These are phyloP conservation scores for Fringilla coelebs DNA, from an alignment of 2,797 vertebrate species.

Conservation along the genomic window DNA sequence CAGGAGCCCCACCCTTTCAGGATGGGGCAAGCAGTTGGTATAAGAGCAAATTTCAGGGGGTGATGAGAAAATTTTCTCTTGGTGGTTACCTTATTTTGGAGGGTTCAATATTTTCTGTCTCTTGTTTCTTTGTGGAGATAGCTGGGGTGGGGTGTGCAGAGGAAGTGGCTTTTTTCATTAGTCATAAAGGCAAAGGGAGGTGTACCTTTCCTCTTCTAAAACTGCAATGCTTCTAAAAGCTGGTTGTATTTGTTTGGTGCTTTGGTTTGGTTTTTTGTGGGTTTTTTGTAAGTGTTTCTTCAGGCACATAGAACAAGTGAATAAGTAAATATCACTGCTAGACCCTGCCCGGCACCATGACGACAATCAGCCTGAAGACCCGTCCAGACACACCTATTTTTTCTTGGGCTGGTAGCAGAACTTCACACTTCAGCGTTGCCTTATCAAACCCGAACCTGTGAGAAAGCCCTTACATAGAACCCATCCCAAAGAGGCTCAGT, in stretches of 20 bases:
- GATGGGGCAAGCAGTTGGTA: background rate
- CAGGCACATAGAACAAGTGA: background rate
- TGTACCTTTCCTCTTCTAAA: slow-evolving; percentile 9
- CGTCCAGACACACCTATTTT: background rate
- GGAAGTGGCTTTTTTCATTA: background rate
- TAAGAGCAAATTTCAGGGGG: background rate
- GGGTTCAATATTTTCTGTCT: background rate
- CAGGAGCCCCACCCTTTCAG: background rate
- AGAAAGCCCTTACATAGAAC: background rate
- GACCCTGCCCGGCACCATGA: background rate
- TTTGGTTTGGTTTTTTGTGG: background rate
- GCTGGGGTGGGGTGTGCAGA: background rate
- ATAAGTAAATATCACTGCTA: background rate
- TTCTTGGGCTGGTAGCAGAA: background rate
- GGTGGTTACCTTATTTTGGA: background rate
- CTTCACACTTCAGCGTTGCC: background rate
- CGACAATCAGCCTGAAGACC: background rate
- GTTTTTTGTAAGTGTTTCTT: background rate
- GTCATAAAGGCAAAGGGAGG: background rate
- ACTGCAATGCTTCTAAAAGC: background rate
- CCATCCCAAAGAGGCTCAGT: background rate
- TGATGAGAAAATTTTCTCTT: background rate
- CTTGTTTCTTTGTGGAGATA: background rate
- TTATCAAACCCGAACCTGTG: background rate
- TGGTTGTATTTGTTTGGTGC: background rate